Evolutionary conservation across 1,140 invertebrate species (phyloP).

Genomic region (Diorhabda sublineata): DNA sequence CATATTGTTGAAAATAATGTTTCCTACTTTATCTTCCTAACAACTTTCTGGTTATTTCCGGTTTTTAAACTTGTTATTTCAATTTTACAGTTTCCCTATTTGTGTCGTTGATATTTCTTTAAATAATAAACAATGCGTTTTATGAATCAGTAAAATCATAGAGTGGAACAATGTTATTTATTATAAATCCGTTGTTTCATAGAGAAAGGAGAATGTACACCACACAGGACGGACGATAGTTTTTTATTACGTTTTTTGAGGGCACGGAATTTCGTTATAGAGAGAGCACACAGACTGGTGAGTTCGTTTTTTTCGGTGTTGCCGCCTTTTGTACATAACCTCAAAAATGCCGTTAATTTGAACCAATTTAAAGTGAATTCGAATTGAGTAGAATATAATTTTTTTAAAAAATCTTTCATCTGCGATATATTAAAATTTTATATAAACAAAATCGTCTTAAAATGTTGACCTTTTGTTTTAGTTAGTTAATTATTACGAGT

Average conservation of each 20-base stretch:
- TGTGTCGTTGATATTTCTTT: neutral
- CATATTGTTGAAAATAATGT: too few relatives aligned
- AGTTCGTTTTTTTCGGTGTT: conserved; percentile 31
- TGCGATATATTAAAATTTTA: neutral
- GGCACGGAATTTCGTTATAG: conserved; percentile 74
- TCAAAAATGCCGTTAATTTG: too few relatives aligned
- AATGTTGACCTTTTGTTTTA: conserved; percentile 42
- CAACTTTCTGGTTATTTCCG: too few relatives aligned
- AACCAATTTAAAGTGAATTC: too few relatives aligned
- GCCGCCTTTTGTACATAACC: too few relatives aligned
- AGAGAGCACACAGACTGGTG: conserved; percentile 76
- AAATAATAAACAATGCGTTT: neutral
- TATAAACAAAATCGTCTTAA: neutral
- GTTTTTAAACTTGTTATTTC: too few relatives aligned
- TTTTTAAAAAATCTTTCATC: too few relatives aligned
- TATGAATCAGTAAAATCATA: neutral
- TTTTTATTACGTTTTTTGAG: conserved; percentile 80
- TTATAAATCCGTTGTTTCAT: conserved; percentile 34
- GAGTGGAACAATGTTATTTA: neutral
- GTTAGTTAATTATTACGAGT: conserved; percentile 71
- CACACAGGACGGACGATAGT: conserved; percentile 73
- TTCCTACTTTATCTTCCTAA: too few relatives aligned
- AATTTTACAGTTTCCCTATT: neutral
- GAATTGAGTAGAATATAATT: too few relatives aligned
- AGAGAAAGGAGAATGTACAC: conserved; percentile 70